These are phyloP conservation scores for Leptinotarsa juncta DNA, from an alignment of 2,888 invertebrate genomes.

Conservation along the genomic window DNA sequence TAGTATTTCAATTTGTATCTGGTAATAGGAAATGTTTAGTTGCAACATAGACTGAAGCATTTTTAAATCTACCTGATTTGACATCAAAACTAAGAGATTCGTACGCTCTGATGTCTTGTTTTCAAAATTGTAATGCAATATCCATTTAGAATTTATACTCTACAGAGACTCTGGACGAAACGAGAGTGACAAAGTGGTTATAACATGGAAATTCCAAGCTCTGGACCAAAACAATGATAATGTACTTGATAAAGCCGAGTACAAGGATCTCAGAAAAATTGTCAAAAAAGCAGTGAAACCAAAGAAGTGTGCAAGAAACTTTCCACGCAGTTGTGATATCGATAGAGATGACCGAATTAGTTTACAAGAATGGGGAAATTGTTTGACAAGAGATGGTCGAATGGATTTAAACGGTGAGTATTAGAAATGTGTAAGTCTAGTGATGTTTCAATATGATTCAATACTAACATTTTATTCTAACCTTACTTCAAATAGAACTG, in stretches of 20 bases:
- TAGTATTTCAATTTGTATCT: no score
- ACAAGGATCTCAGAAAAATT: slow-evolving; percentile 81
- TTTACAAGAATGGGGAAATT: slow-evolving; percentile 86
- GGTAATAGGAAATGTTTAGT: no score
- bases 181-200: slow-evolving; percentile 69
- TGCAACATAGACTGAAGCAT: no score
- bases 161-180: slow-evolving; percentile 57
- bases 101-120: not conserved
- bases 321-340: slow-evolving; percentile 88
- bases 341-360: slow-evolving; percentile 84
- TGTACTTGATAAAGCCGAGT: slow-evolving; percentile 83
- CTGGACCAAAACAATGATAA: slow-evolving; percentile 86
- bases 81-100: not conserved
- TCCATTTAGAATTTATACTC: not conserved
- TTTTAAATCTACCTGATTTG: not conserved
- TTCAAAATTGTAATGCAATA: not conserved
- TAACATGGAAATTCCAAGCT: slow-evolving; percentile 91
- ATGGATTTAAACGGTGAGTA: slow-evolving; percentile 79
- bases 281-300: slow-evolving; percentile 92
- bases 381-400: slow-evolving; percentile 80
- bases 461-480: not conserved
- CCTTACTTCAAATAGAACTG: not conserved
- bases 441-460: not conserved
- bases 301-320: slow-evolving; percentile 88
- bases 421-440: slow-evolving; percentile 4